Base-by-base conservation (phyloP, 2,888 invertebrate genomes). In the Drosophila barbarae region DNA sequence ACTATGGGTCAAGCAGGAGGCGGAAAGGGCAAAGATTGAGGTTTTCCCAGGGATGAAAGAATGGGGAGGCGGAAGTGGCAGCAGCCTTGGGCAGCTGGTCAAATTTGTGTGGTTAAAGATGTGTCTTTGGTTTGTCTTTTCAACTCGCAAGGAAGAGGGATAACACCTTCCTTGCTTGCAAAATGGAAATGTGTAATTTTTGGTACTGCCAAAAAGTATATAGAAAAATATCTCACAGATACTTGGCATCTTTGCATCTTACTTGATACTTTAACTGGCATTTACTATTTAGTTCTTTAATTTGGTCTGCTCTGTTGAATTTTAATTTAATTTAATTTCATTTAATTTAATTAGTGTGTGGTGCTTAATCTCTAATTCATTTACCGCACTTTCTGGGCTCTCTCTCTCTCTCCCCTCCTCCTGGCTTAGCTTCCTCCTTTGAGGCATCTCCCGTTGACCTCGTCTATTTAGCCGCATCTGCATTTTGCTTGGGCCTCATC, bases 41-140 rank as follows among this genome's bases (percentile, higher is more conserved):
- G 46, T 47, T 47, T 32, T 46, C 1, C 18, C 2, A 0, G 12
- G 28, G 2, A 28, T 12, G 42, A 26, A 42, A 2, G 10, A 18
- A 18, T 18, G 4, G 5, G 41, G 9, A 9, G n/a, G 23, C 3
- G 23, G 23, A 5, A 15, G 7, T 3, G 13, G 21, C 7, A 12
- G 15, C 0, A 12, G 44, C 10, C 9, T 2, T 10, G 4, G 28
- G 8, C 46, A 46, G 46, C 30, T 46, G 46, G 18, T 46, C 72
- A 70, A 72, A 76, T 71, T 64, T 53, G 46, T 74, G 75, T 30
- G 74, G 74, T 66, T 59, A 61, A 28, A 35, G 53, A 46, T 59
- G 35, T 59, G 54, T 59, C 54, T 55, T 30, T 32, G 39, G 56
- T 21, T 34, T 47, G 42, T 23, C n/a, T 41, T 39, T 12, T 26